Base-by-base conservation (phyloP, 2,113 vertebrate species). In the Mobula hypostoma region DNA sequence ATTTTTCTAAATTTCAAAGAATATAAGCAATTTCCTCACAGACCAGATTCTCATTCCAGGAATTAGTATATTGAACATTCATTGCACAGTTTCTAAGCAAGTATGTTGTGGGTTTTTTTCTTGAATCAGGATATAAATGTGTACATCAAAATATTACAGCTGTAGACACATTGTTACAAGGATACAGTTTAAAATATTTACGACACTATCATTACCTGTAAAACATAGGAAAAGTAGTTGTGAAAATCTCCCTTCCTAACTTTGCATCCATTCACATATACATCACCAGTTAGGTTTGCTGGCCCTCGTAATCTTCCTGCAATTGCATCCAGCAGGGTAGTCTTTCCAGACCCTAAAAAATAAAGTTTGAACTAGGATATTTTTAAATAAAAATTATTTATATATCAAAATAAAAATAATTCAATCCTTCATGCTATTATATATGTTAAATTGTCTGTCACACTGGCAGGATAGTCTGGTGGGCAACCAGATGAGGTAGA, bases 181-280 rank as follows among this genome's bases (percentile, higher is more conserved):
- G 32, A 27, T 56, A 93, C 21, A 27, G 40, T 56, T 74, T 74
- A 40, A 76, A n/a, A 56, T 29, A 74, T 66, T 66, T 90, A 90
- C 6, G 66, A 1, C 61, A 29, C 5, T 93, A 93, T 48, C 40
- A 93, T 93, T 96, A 99, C 99, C 98, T 99, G 98, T 95, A 98
- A 97, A 21, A 99, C 98, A 0, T 99, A 99, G 88, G 98, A 99
- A 96, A 99, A 98, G 94, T 98, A 99, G 95, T 99, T 97, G 96
- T 98, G 98, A 96, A 98, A 98, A 95, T 99, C 96, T 0, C 98
- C 97, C 94, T 95, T 96, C 94, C 96, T 98, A 95, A 99, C 95
- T 85, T 96, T 96, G 87, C 5, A 96, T 68, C 99, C 99, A 0
- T 99, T 99, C 83, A 99, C 95, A 0, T 95, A 97, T 83, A 99